Evolutionary conservation across 2,888 invertebrate genomes (phyloP).

Genomic region (Dichetophora obliterata): DNA sequence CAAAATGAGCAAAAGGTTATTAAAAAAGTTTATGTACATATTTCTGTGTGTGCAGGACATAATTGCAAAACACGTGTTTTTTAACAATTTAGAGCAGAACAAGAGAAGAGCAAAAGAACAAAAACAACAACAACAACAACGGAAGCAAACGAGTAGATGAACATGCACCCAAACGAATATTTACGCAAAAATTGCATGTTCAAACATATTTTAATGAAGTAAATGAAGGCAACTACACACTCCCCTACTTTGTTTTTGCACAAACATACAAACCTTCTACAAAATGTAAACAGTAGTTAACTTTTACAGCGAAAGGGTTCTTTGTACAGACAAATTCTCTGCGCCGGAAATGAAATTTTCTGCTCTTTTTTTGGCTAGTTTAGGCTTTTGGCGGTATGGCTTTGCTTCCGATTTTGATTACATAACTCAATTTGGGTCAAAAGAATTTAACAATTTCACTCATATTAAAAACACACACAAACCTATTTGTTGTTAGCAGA

Average conservation of each 20-base stretch:
- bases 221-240: background rate
- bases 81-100: conserved; percentile 9
- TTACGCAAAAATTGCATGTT: conserved; percentile 33
- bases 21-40: no score
- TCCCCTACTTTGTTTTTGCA: no score
- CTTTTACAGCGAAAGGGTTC: background rate
- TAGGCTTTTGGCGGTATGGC: background rate
- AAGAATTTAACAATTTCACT: background rate
- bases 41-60: background rate
- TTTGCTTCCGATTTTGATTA: background rate
- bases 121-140: conserved; percentile 11
- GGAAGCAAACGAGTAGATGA: background rate
- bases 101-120: background rate
- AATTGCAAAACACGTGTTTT: conserved; percentile 11
- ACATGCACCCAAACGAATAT: background rate
- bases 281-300: background rate
- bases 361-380: background rate
- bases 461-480: background rate
- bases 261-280: no score
- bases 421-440: conserved; percentile 21
- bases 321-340: background rate
- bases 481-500: no score
- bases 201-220: conserved; percentile 30
- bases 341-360: background rate
- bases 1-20: no score